Evolutionary conservation across 1,140 invertebrate genomes (phyloP), one percentile per base, ranked within the genome.

Genomic region (Anastatus disparis): DNA sequence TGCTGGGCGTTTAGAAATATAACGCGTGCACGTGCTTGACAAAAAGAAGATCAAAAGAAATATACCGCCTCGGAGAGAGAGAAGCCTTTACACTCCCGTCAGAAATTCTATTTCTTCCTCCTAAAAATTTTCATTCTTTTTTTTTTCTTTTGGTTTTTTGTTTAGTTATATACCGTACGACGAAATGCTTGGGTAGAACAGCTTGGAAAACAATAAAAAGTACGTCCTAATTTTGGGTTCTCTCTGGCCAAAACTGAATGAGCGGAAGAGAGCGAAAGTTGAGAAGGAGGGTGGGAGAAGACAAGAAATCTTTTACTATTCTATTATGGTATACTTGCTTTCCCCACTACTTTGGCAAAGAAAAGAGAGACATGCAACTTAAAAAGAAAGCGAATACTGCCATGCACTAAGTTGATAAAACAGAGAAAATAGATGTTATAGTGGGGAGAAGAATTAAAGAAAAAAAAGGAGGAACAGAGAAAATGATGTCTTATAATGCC

Each of bases 251-350:
- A 35, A n/a, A 55, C 35, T 31, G 24, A 65, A 35, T 27, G 44
- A 55, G 48, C 31, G 31, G 26, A 2, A n/a, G 59, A 15, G 59
- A 42, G 40, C 26, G 15, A 52, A 26, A 52, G 24, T 15, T 13
- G 20, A n/a, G 3, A 12, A 24, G n/a, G 27, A 42, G 38, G 42
- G 53, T 53, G 64, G 26, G 64, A 27, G 17, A 27, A 48, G 65
- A 38, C 52, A 55, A n/a, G 38, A 56, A 67, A 40, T 68, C 65
- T 44, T 68, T 68, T 59, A 68, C 65, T 59, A 59, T 48, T 68
- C 65, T 68, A 68, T 68, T 59, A 68, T 40, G 55, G 65, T 68
- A 58, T 59, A 67, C 27, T 26, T n/a, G 64, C 52, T 58, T n/a
- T 42, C 64, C 40, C 46, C 52, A 35, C 52, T 46, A 53, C n/a